Percentiles rank a stretch among this genome's conserved stretches.
These are phyloP conservation scores for Agrotis clavis DNA, from an alignment of 2,888 invertebrate species.

Conservation along the genomic window DNA sequence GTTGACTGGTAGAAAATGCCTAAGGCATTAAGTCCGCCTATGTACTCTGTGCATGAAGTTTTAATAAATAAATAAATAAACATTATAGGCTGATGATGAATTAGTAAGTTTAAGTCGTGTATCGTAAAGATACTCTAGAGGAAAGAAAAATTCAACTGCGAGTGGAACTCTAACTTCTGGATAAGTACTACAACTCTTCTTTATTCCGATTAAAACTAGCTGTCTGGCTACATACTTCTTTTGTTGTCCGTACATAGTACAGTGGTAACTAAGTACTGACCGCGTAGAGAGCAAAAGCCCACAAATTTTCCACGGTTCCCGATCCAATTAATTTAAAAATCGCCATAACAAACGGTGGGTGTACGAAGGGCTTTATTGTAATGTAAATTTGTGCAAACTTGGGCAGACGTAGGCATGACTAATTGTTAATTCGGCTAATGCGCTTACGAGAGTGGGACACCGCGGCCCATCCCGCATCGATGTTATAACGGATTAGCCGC, in stretches of 20 bases:
- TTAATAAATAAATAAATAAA: too few species aligned
- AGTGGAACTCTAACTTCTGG: too few species aligned
- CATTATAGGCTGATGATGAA: too few species aligned
- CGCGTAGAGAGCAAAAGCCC: conserved; percentile 76
- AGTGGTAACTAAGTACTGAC: conserved; percentile 73
- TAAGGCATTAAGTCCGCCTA: too few species aligned
- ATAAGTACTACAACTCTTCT: too few species aligned
- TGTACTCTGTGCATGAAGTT: too few species aligned
- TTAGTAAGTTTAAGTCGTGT: too few species aligned
- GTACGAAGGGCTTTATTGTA: conserved; percentile 87
- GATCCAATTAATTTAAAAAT: conserved; percentile 91
- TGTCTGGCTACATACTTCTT: too few species aligned
- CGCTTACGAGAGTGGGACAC: conserved; percentile 84
- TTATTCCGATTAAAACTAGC: too few species aligned
- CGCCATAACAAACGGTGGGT: conserved; percentile 81
- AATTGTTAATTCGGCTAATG: conserved; percentile 91
- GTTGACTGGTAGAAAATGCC: too few species aligned
- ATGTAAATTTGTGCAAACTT: conserved; percentile 91
- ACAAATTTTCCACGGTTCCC: conserved; percentile 86
- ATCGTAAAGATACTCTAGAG: too few species aligned
- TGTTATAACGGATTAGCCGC: conserved; percentile 75
- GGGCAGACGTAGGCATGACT: conserved; percentile 89
- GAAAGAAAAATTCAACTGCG: too few species aligned
- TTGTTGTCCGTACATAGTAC: background rate
- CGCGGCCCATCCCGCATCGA: conserved; percentile 73